phyloP scores from a whole-genome alignment of 2,797 vertebrate genomes.

The Protosalanx chinensis region DNA sequence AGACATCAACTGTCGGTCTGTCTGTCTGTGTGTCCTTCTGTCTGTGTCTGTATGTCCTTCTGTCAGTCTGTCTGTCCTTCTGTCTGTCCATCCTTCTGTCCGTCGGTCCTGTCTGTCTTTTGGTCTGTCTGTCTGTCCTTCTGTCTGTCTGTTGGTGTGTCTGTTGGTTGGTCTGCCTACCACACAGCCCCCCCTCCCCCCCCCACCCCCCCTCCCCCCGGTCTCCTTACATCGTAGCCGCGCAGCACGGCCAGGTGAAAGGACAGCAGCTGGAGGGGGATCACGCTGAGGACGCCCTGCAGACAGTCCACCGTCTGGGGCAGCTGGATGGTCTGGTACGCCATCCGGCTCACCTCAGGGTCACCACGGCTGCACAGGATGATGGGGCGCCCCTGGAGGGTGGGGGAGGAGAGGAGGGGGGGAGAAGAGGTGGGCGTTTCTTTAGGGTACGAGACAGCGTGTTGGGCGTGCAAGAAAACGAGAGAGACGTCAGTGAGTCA shows the following conservation, averaged over 20 bases:
- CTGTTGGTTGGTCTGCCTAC: too few relatives aligned
- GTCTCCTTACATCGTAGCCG: constrained; percentile 84
- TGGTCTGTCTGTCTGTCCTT: too few relatives aligned
- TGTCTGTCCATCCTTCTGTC: too few relatives aligned
- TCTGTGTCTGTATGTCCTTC: neutral
- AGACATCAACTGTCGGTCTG: neutral
- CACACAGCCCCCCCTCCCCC: neutral
- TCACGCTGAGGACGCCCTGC: constrained; percentile 91
- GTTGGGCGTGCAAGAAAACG: neutral
- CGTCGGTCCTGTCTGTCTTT: too few relatives aligned
- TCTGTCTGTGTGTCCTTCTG: too few relatives aligned
- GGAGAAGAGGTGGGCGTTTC: too few relatives aligned
- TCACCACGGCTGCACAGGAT: constrained; percentile 89
- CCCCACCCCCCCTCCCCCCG: too few relatives aligned
- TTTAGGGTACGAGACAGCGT: neutral
- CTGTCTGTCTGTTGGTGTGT: too few relatives aligned
- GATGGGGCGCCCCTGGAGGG: constrained; percentile 85
- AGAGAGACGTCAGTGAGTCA: neutral
- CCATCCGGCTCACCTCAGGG: constrained; percentile 80
- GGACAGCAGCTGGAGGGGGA: constrained; percentile 90
- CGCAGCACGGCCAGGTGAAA: constrained; percentile 94
- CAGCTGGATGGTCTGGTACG: constrained; percentile 87
- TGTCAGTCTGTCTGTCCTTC: too few relatives aligned
- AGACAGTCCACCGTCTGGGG: constrained; percentile 94
- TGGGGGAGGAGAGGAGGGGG: neutral